Base-by-base conservation (phyloP, 1,140 invertebrate genomes). In the Calycopis cecrops region DNA sequence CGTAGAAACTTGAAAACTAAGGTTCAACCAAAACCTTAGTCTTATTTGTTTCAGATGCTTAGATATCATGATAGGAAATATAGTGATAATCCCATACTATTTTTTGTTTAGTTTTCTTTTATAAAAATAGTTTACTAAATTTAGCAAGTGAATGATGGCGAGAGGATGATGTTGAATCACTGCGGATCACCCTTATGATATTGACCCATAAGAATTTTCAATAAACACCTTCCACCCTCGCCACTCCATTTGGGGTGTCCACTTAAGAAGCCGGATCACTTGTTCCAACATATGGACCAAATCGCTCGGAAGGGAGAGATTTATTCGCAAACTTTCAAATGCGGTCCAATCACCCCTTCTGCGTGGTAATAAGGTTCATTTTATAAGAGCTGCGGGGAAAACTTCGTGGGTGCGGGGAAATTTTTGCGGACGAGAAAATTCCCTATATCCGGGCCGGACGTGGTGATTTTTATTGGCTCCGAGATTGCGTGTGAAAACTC, bases 251-350 rank as follows among this genome's bases (percentile, higher is more conserved):
- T 82, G 60, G 76, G 80, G 76, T 79, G 77, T 78, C 76, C 77
- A 79, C 76, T 82, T 79, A 80, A 79, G 78, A 73, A 78, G 73
- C 63, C 73, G 71, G 68, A 65, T 78, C 75, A 75, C 77, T 84
- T 77, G 75, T 81, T 73, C 65, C 70, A 65, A 80, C 80, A 80
- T 82, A 80, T 82, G 79, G 73, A 62, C 58, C 57, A 70, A 80
- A 80, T 84, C 65, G 61, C 65, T 63, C 67, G 59, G 69, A 72
- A 73, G 71, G 71, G 66, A 54, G 59, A 56, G 50, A 33, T 52
- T 35, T 40, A 33, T 21, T 10, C 9, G 21, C 56, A 52, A 61
- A 21, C 12, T 52, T 59, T 40, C 6, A 33, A 28, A 18, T 57
- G 48, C 51, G 11, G 0, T 18, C 16, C 9, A 11, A 28, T 33